These are phyloP conservation scores for Spermophilus dauricus DNA, from an alignment of 2,113 vertebrate species.

Conservation along the genomic window DNA sequence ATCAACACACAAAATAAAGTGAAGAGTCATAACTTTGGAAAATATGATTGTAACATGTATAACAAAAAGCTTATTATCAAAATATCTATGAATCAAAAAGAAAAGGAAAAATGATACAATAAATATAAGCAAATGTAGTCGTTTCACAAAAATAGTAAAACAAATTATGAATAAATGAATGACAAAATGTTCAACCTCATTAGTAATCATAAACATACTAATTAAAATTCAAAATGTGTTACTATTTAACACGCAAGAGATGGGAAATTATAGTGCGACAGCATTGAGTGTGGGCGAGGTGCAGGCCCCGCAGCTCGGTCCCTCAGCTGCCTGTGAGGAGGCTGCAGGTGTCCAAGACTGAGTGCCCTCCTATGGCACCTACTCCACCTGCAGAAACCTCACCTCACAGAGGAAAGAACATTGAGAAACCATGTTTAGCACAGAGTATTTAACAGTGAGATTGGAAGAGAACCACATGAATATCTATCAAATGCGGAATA, in stretches of 20 bases:
- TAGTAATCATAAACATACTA: neutral
- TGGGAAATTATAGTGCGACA: fast-evolving
- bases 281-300: too few relatives aligned
- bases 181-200: neutral
- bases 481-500: too few relatives aligned
- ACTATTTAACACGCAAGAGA: neutral
- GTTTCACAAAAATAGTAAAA: neutral
- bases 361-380: neutral
- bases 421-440: too few relatives aligned
- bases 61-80: neutral
- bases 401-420: neutral
- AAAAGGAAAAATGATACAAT: neutral
- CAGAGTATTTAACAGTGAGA: neutral
- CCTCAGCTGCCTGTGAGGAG: too few relatives aligned
- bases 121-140: neutral
- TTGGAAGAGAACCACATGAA: neutral
- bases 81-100: neutral
- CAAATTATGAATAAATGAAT: neutral
- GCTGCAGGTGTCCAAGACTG: too few relatives aligned
- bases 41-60: neutral
- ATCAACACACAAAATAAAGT: neutral
- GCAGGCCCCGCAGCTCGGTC: too few relatives aligned
- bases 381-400: neutral
- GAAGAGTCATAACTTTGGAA: neutral
- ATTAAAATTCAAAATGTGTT: neutral